phyloP scores from a whole-genome alignment of 2,888 invertebrate genomes.

The Drosophila merina region DNA sequence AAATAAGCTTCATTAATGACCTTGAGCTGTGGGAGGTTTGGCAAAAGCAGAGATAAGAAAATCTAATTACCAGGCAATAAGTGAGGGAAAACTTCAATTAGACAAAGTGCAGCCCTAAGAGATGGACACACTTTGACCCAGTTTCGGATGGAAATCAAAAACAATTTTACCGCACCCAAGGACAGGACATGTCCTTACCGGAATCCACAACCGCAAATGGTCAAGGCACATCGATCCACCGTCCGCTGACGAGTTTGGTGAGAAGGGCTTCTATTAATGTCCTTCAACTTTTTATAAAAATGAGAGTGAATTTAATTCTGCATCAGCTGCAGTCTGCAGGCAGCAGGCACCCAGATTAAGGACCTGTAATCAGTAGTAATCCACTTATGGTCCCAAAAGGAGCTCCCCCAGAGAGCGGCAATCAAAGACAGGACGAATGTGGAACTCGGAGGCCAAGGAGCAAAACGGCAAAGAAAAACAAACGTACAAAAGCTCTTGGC shows the following conservation, averaged over 20 bases:
- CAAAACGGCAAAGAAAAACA: slow-evolving; percentile 1
- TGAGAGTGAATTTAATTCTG: slow-evolving; percentile 22
- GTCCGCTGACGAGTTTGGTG: background rate
- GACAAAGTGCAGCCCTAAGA: slow-evolving; percentile 19
- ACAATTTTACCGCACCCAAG: slow-evolving; percentile 56
- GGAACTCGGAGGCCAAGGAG: slow-evolving; percentile 14
- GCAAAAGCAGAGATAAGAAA: slow-evolving; percentile 18
- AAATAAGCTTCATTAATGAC: slow-evolving; percentile 4
- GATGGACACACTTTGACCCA: slow-evolving; percentile 53
- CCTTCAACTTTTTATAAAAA: slow-evolving; percentile 13
- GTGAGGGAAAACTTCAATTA: slow-evolving; percentile 27
- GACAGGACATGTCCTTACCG: slow-evolving; percentile 61
- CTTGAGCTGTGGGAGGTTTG: slow-evolving; percentile 20
- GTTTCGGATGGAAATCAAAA: slow-evolving; percentile 57
- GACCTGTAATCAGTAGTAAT: slow-evolving; percentile 33
- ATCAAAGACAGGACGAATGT: slow-evolving; percentile 37
- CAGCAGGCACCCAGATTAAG: slow-evolving; percentile 3
- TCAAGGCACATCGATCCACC: slow-evolving; percentile 46
- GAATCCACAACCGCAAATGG: slow-evolving; percentile 33
- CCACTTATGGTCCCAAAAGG: slow-evolving; percentile 26
- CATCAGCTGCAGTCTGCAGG: slow-evolving; percentile 8
- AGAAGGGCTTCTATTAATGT: background rate
- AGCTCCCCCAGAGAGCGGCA: slow-evolving; percentile 14
- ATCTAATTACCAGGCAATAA: slow-evolving; percentile 32
- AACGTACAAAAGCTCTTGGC: slow-evolving; percentile 34